Base-by-base conservation (phyloP, 1,140 invertebrate genomes). In the Cotesia typhae region DNA sequence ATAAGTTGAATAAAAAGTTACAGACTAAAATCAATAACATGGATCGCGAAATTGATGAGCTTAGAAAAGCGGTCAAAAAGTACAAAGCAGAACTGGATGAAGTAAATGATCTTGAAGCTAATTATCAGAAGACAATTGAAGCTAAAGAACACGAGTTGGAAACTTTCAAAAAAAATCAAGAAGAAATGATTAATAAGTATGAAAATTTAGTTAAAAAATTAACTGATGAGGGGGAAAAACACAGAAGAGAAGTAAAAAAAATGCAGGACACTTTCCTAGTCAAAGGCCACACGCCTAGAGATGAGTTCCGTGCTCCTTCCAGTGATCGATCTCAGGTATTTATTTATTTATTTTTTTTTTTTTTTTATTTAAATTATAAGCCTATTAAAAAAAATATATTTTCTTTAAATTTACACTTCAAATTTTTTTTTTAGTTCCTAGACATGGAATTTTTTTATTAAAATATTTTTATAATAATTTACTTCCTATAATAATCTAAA, bases 81-180 rank as follows among this genome's bases (percentile, higher is more conserved):
- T 5, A 28, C n/a, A 10, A 38, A 38, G 41, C 2, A 47, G 71
- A 75, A 60, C 60, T 37, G 1, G 64, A 70, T 0, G 57, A 70
- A 20, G 55, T 73, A 5, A 70, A 17, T 28, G 17, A 17, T 37
- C 35, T 6, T 14, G 47, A 51, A 12, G 36, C 7, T 5, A 51
- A n/a, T 36, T 35, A 65, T 10, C 37, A 38, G 17, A 71, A 35
- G 10, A 59, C 14, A 1, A n/a, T 77, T 3, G 55, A 51, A 38
- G 35, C 70, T n/a, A 77, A 74, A 7, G 78, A 84, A 4, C 71
- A 20, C 0, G 84, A 85, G 61, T 79, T 85, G 77, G 74, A 83
- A 35, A 17, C 73, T 4, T 86, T 85, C 57, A 78, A 68, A 59
- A 81, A 74, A 55, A 81, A 84, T 73, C 77, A 83, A 12, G 74